Base-by-base conservation (phyloP, 1,140 invertebrate species). In the Cydia splendana region DNA sequence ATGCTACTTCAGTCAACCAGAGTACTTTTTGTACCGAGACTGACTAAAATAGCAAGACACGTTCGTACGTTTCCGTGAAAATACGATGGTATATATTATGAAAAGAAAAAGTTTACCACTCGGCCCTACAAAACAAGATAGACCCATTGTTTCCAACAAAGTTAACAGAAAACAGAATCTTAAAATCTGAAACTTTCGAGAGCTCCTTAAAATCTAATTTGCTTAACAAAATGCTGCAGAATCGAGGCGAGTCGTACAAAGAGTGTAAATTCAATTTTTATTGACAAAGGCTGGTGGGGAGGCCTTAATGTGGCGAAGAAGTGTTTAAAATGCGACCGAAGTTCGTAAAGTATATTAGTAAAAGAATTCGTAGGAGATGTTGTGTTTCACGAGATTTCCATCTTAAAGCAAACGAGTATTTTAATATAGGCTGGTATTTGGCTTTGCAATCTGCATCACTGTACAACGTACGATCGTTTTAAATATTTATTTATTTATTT, bases 211-310 rank as follows among this genome's bases (percentile, higher is more conserved):
- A 71, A 71, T 71, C 9, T 38, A 71, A 71, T 71, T 71, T 38
- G 34, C 67, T 71, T 18, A 71, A 71, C 67, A 71, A 71, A 71
- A 71, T 38, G 67, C 65, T 20, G 18, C 18, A 10, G 30, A 38
- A 71, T 67, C 65, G 65, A 18, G 38, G 67, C 57, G 57, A 71
- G 15, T 71, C 34, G 30, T 71, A 71, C 67, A 71, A 71, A 71
- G 67, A 45, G 67, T 71, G 67, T 71, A 38, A 71, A 71, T 71
- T 71, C 30, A 71, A 71, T 71, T 71, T 38, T 71, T 71, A 71
- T 38, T 20, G n/a, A 71, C 67, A 71, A 71, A 71, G 34, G 30
- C 67, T 34, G 34, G 5, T 30, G 65, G 62, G 13, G 24, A 65
- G 24, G 65, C 9, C 67, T 38, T 71, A 38, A 71, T 71, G 67